phyloP scores from a whole-genome alignment of 2,797 vertebrate species.

The Brachyrhaphis roseni region DNA sequence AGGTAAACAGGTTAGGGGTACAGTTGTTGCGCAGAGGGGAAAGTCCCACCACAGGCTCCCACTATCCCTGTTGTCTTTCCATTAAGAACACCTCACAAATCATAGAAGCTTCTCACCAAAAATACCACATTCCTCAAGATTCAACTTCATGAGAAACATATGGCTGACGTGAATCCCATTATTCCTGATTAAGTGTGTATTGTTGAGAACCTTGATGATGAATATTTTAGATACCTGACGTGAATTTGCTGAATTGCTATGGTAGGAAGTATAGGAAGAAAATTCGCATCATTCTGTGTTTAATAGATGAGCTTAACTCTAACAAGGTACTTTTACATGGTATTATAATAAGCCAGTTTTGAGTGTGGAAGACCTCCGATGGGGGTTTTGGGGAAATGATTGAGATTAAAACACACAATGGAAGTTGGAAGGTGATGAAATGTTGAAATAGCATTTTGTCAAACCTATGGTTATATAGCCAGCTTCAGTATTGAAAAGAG shows the following conservation, averaged over 20 bases:
- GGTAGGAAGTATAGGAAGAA: constrained; percentile 11
- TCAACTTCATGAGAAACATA: constrained; percentile 81
- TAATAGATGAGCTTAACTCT: constrained; percentile 23
- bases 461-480: background rate
- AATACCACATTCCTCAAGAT: constrained; percentile 78
- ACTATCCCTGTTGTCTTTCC: constrained; percentile 68
- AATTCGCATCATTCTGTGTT: constrained; percentile 21
- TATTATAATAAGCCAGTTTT: background rate
- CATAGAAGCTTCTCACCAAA: constrained; percentile 78
- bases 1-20: constrained; percentile 71
- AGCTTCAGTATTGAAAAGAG: background rate
- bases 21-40: constrained; percentile 37
- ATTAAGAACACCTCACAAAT: constrained; percentile 81
- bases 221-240: constrained; percentile 56
- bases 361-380: background rate
- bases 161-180: constrained; percentile 77
- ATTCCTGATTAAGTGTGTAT: constrained; percentile 76
- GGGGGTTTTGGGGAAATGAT: background rate
- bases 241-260: constrained; percentile 44
- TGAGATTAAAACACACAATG: background rate
- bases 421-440: background rate
- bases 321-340: constrained; percentile 23
- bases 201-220: constrained; percentile 66
- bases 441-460: background rate
- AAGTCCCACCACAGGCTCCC: constrained; percentile 62